Base-by-base conservation (phyloP, 23 tunicate genomes). In the Halocynthia roretzi region DNA sequence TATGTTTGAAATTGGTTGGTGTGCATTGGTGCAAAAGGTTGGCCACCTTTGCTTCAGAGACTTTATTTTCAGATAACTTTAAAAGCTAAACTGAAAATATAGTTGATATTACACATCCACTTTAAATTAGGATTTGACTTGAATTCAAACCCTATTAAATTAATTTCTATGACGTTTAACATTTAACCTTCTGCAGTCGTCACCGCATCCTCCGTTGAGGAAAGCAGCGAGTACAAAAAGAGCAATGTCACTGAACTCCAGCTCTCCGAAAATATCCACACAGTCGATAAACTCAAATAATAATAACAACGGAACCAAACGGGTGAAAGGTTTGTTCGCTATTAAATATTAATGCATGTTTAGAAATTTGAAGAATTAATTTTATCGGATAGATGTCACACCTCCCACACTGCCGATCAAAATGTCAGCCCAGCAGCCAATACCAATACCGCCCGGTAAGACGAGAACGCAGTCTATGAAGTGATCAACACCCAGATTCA, bases 371-470 rank as follows among this genome's bases (percentile, higher is more conserved):
- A 44, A 20, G 6, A 10, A 65, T 65, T 65, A 15, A 5, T 65
- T 65, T 0, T 9, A 20, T 15, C 49, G 0, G 10, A 20, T 15
- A 65, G 70, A 44, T 10, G 49, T 48, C 9, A 48, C 31, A 9
- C 70, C 70, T 20, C 70, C 70, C 0, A 20, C 70, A 20, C 70
- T 65, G 9, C 70, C 70, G 22, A 48, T 48, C 9, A 65, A 65
- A 65, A 9, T 65, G 31, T 65, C 70, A 65, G 22, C 70, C 5
- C 70, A 65, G 31, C 70, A 65, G 31, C 70, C 14, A 65, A 8
- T 15, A 5, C 70, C 70, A 15, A 10, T 48, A 10, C 70, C 70
- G 17, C 70, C 70, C 5, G 70, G 70, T 65, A 65, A 31, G 44
- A 31, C 44, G 44, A 1, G 44, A 31, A 31, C 44, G 44, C 44